Evolutionary conservation across 2,888 invertebrate genomes (phyloP).

Genomic region (Sussaba pulchella): DNA sequence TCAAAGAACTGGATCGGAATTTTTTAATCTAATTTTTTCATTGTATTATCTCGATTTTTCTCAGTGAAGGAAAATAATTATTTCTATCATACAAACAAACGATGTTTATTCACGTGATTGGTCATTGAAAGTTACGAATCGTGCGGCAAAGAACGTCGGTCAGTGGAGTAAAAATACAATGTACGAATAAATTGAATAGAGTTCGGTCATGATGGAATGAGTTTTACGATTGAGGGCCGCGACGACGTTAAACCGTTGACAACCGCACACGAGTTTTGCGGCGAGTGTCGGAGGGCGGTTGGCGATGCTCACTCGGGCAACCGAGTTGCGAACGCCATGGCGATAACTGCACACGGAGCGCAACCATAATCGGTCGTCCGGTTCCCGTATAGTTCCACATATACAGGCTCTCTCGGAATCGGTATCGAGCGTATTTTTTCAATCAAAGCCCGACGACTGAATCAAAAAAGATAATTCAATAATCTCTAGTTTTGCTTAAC

Average conservation of each 20-base stretch:
- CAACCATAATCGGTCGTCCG: conserved; percentile 65
- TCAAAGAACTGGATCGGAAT: no score
- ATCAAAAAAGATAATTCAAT: no score
- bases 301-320: conserved; percentile 38
- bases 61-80: no score
- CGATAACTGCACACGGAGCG: conserved; percentile 62
- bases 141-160: not conserved
- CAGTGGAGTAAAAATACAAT: not conserved
- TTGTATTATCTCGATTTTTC: no score
- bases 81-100: no score
- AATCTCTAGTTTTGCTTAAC: no score
- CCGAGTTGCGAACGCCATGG: conserved; percentile 51
- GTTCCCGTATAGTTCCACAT: conserved; percentile 20
- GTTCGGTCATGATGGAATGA: not conserved
- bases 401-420: not conserved
- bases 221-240: conserved; percentile 49
- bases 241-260: conserved; percentile 58
- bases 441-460: no score
- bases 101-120: no score
- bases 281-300: conserved; percentile 40
- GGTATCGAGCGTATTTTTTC: no score
- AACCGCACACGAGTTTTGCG: conserved; percentile 55
- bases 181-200: not conserved
- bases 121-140: not conserved
- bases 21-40: no score